Evolutionary conservation across 2,113 vertebrate genomes (phyloP), one percentile per base, ranked within the genome.

Genomic region (Acrocephalus kingi): DNA sequence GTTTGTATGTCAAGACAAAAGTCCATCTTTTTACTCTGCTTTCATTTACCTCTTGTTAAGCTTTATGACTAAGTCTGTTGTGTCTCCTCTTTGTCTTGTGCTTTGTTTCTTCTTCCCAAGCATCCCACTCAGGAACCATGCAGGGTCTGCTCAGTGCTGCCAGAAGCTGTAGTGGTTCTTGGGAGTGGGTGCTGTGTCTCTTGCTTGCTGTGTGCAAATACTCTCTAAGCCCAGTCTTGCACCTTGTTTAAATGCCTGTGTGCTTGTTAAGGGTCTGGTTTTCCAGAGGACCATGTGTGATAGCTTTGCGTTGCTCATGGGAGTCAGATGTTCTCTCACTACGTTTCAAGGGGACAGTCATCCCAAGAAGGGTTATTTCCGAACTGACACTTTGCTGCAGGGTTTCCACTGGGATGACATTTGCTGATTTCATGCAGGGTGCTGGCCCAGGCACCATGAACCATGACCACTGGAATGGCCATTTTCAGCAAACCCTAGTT

Each of bases 281-380:
- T 73, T 76, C 66, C 41, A 16, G 49, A 55, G 52, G 12, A 56
- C 27, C 1, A 0, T 1, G 18, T 59, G 15, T 43, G 58, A 55
- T 52, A 66, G 39, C 62, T 94, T 87, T 72, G 56, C 1, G 0
- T 68, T 72, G 16, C 61, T 72, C 49, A 48, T 72, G 45, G 23
- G 62, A 89, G 33, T 78, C 49, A 77, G 55, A 25, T 0, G 0
- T 61, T 68, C 41, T 48, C 49, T 85, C n/a, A 16, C 37, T 31
- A 8, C 0, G 0, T 22, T 13, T 61, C 46, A 55, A 33, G 24
- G 31, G 63, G 49, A 27, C 45, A 48, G 22, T 74, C 48, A 62
- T 46, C 43, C 22, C 54, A 64, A 52, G 54, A 76, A 75, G 5
- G 0, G 3, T 66, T 49, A 21, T 61, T 80, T 58, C 78, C 55